Evolutionary conservation across 2,113 vertebrate species (phyloP), one percentile per base, ranked within the genome.

Genomic region (Choloepus hoffmanni): DNA sequence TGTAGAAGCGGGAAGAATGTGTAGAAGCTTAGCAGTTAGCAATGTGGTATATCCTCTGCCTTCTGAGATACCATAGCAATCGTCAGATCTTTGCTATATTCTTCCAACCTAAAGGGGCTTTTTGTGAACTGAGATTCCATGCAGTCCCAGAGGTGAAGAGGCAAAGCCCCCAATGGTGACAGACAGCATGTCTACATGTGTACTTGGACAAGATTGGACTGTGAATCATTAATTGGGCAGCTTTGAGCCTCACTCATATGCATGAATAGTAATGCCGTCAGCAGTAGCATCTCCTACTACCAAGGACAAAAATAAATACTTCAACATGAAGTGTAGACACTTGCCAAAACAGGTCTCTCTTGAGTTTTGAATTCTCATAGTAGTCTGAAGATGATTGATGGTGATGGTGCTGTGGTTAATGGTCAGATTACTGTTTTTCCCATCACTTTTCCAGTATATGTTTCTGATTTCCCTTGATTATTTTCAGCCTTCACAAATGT

Each of bases 261-360:
- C 36, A 12, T 26, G 30, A 88, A 36, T 36, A 74, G 72, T 24
- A 60, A 85, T 73, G 77, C 43, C 14, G 1, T 58, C 67, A 28
- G 28, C 3, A 2, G 45, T 36, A 85, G 40, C 67, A 53, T 78
- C 50, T 92, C 19, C 55, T 86, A 70, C 88, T 50, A 94, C 40
- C 53, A 60, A 91, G 8, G 26, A 81, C 86, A 73, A 91, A 96
- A 94, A 84, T 85, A 89, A 96, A 84, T 63, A 28, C 89, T 74
- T 67, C 33, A 30, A 55, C 72, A 24, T 68, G 89, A 81, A 86
- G 15, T 50, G 65, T 19, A 87, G 55, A 81, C 74, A 53, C 55
- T 62, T 40, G 43, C 14, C 70, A 78, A 90, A 63, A 72, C n/a
- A 53, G 26, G n/a, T 63, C 78, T 70, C 88, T 68, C 73, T 62